Evolutionary conservation across 2,888 invertebrate species (phyloP), one percentile per base, ranked within the genome.

Genomic region (Ochropacha duplaris): DNA sequence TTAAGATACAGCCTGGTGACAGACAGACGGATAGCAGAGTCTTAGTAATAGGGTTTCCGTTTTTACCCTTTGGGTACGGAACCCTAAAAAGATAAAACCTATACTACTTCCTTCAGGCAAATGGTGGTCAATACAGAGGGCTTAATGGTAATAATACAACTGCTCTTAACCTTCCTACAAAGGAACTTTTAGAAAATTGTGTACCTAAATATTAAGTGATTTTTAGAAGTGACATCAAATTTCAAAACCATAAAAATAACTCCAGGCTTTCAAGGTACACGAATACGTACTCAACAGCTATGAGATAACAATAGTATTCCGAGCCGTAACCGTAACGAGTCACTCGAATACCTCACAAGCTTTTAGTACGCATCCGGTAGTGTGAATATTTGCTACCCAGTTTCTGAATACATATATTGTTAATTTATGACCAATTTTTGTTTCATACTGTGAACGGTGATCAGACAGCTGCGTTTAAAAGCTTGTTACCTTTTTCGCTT

Each of bases 251-350:
- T 36, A n/a, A 36, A 36, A 36, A 22, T 50, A 54, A 8, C 55
- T 50, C 34, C 31, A 31, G 51, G 54, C 56, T 55, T 58, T 57
- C 58, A 58, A 61, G 31, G 56, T 57, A 57, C 61, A 64, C 68
- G 69, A 56, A 62, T 70, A 65, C 64, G 57, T 66, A 74, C 75
- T 72, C 62, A 59, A 56, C 52, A 50, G 50, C 60, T 44, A 49
- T 58, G 57, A 60, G 61, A 67, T 62, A 65, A 67, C 44, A 44
- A 44, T 44, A 44, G 19, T 44, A 44, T 44, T 44, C 44, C 8
- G 19, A 44, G n/a, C 44, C 44, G 19, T 44, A 44, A 44, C 44
- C 44, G 19, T 44, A 44, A 44, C 44, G 44, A 44, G 19, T 19
- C 19, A 19, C 44, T 44, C 44, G 44, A 19, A 44, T 44, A n/a